Conservation (phyloP, 2,888 invertebrate species). For the Zootermopsis nevadensis region DNA sequence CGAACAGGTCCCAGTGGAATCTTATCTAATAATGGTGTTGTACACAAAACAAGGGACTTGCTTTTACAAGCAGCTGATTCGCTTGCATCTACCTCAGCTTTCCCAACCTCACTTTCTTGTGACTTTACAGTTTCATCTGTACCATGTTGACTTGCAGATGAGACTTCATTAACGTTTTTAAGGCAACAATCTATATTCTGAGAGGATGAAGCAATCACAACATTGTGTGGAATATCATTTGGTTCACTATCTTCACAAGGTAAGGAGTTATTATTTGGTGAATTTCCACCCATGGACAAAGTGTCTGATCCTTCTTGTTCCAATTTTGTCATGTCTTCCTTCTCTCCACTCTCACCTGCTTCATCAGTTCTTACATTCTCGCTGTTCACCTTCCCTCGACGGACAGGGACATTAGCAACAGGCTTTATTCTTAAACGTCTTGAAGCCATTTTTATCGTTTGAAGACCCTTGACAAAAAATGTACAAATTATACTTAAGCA, state of each 20-base stretch:
- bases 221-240: neutral
- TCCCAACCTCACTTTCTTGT: neutral
- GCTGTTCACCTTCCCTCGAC: conserved; percentile 2
- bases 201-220: neutral
- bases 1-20: conserved; percentile 16
- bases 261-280: neutral
- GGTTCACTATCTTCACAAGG: too few relatives aligned
- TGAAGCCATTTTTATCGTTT: conserved; percentile 28
- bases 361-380: neutral
- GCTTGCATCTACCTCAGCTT: neutral
- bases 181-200: neutral
- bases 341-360: neutral
- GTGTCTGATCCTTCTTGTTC: neutral
- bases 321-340: neutral
- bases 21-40: neutral
- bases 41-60: neutral
- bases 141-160: neutral
- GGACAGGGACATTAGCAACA: conserved; percentile 24
- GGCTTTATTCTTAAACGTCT: conserved; percentile 25
- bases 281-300: neutral
- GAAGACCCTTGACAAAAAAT: neutral
- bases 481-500: too few relatives aligned
- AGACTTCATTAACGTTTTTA: neutral
- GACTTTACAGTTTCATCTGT: neutral
- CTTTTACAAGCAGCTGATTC: neutral